Percentiles rank a stretch among this genome's conserved stretches.
These are phyloP conservation scores for Ypsolopha sequella DNA, from an alignment of 2,888 invertebrate genomes.

Conservation along the genomic window DNA sequence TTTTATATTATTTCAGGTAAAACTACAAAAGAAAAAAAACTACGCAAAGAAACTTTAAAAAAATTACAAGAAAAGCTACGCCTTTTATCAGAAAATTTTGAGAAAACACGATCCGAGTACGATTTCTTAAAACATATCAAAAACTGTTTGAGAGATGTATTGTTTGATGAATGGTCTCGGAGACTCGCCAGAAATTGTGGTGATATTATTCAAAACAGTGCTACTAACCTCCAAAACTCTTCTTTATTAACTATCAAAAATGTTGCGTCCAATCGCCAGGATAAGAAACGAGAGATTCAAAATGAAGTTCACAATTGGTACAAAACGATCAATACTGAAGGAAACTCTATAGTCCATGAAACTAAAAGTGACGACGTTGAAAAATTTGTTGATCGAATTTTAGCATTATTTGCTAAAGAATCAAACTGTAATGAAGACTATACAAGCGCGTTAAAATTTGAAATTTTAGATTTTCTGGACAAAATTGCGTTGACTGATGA, in stretches of 20 bases:
- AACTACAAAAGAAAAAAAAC: slow-evolving; percentile 10
- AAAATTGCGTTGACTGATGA: no score
- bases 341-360: slow-evolving; percentile 9
- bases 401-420: slow-evolving; percentile 8
- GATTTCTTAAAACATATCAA: not conserved
- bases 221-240: no score
- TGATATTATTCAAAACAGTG: no score
- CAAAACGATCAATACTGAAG: no score
- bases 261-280: no score
- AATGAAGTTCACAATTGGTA: no score
- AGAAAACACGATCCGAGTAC: not conserved
- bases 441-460: no score
- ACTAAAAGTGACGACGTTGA: not conserved
- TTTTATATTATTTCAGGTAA: no score
- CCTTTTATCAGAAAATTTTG: not conserved
- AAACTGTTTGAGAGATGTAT: slow-evolving; percentile 5
- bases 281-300: no score
- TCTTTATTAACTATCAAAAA: no score
- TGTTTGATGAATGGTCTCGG: slow-evolving; percentile 14
- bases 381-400: slow-evolving; percentile 9
- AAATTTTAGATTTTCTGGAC: no score
- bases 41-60: slow-evolving; percentile 9
- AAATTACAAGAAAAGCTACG: slow-evolving; percentile 7
- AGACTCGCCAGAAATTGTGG: not conserved
- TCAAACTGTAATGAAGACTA: not conserved